These are phyloP conservation scores for Antheraea mylitta DNA, from an alignment of 1,140 invertebrate genomes.

Conservation along the genomic window DNA sequence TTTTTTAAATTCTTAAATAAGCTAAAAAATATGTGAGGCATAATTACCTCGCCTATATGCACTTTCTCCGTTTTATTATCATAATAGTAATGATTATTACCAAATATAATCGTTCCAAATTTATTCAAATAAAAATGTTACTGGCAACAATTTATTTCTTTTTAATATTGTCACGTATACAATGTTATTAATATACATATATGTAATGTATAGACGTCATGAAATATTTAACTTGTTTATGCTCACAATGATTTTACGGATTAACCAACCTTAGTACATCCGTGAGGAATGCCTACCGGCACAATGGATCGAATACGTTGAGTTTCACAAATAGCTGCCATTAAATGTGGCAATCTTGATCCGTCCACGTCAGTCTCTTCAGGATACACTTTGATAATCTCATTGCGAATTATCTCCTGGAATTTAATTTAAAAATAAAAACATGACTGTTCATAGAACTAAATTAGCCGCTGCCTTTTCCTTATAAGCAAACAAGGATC, in stretches of 20 bases:
- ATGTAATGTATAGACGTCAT: not conserved
- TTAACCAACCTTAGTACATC: slow-evolving; percentile 80
- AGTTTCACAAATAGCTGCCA: slow-evolving; percentile 82
- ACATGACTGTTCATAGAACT: not conserved
- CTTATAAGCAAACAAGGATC: too few relatives aligned
- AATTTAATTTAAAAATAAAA: slow-evolving; percentile 15
- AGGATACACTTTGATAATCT: slow-evolving; percentile 56
- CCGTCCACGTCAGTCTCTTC: slow-evolving; percentile 51
- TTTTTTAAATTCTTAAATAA: too few relatives aligned
- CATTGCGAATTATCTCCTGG: slow-evolving; percentile 62
- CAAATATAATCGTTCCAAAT: too few relatives aligned
- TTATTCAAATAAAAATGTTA: too few relatives aligned
- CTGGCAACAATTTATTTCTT: too few relatives aligned
- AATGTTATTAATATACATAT: not conserved
- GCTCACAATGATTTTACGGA: not conserved
- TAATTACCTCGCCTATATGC: too few relatives aligned
- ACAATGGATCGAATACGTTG: slow-evolving; percentile 89
- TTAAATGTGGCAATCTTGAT: slow-evolving; percentile 53
- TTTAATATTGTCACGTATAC: too few relatives aligned
- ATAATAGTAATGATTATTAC: too few relatives aligned
- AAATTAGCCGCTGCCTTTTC: too few relatives aligned
- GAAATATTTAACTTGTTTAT: not conserved
- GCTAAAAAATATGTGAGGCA: too few relatives aligned
- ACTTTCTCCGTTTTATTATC: too few relatives aligned
- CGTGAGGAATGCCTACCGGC: slow-evolving; percentile 91